Evolutionary conservation across 2,797 vertebrate genomes (phyloP).

Genomic region (Eidolon dupreanum): DNA sequence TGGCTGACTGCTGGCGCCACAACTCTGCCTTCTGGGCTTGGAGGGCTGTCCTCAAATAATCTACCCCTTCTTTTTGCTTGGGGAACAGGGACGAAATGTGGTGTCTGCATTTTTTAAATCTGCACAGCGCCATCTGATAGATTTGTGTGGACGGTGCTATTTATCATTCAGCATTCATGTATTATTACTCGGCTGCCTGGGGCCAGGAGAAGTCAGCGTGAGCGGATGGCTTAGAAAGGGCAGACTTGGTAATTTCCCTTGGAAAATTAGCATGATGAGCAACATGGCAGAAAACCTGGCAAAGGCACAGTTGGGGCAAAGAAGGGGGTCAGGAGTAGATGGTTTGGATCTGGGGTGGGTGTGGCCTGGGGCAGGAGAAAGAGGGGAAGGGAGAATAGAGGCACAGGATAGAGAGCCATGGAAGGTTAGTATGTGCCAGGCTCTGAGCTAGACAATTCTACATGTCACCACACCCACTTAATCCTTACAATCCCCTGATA

Average conservation of each 20-base stretch:
- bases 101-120: constrained; percentile 61
- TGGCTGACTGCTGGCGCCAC: not conserved
- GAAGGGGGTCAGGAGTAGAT: not conserved
- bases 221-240: constrained; percentile 68
- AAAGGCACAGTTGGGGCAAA: not conserved
- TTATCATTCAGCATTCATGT: constrained; percentile 76
- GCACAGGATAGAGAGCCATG: accelerated
- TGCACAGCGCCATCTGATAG: constrained; percentile 45
- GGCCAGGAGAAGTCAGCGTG: constrained; percentile 70
- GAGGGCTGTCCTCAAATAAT: not conserved
- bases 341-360: not conserved
- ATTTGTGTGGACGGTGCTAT: constrained; percentile 69
- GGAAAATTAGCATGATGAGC: constrained; percentile 67
- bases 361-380: not conserved
- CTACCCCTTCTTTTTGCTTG: not conserved
- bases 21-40: not conserved
- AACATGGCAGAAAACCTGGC: constrained; percentile 40
- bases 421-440: not conserved
- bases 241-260: constrained; percentile 64
- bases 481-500: not conserved
- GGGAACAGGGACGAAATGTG: constrained; percentile 13
- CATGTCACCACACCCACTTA: accelerated
- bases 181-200: constrained; percentile 75
- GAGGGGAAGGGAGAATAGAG: not conserved
- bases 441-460: not conserved